Evolutionary conservation across 1,140 invertebrate species (phyloP).

Genomic region (Paraescarpia echinospica): DNA sequence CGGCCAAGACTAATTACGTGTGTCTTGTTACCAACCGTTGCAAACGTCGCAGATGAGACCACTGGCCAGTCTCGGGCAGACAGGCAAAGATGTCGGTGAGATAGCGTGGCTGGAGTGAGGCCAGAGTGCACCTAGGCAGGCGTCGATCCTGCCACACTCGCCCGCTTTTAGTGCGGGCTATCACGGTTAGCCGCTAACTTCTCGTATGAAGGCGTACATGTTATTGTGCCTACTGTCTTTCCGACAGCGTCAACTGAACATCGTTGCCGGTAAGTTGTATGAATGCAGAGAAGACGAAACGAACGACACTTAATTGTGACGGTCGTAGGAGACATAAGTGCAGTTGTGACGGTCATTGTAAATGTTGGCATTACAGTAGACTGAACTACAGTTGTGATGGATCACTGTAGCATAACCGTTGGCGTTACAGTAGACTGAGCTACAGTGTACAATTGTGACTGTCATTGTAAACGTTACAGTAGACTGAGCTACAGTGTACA

Average conservation of each 20-base stretch:
- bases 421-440: too few relatives aligned
- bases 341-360: too few relatives aligned
- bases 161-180: background rate
- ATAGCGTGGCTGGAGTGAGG: background rate
- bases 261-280: background rate
- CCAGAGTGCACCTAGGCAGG: too few relatives aligned
- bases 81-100: background rate
- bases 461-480: too few relatives aligned
- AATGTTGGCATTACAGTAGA: too few relatives aligned
- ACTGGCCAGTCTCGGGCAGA: background rate
- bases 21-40: background rate
- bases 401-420: too few relatives aligned
- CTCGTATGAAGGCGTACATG: background rate
- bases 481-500: too few relatives aligned
- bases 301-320: background rate
- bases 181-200: background rate
- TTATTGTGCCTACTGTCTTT: background rate
- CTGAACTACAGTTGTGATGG: too few relatives aligned
- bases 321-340: too few relatives aligned
- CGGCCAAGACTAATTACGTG: background rate
- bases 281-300: background rate
- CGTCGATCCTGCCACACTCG: background rate
- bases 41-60: background rate
- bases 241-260: background rate
- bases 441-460: too few relatives aligned